Evolutionary conservation across 2,888 invertebrate species (phyloP).

Genomic region (Mythimna impura): DNA sequence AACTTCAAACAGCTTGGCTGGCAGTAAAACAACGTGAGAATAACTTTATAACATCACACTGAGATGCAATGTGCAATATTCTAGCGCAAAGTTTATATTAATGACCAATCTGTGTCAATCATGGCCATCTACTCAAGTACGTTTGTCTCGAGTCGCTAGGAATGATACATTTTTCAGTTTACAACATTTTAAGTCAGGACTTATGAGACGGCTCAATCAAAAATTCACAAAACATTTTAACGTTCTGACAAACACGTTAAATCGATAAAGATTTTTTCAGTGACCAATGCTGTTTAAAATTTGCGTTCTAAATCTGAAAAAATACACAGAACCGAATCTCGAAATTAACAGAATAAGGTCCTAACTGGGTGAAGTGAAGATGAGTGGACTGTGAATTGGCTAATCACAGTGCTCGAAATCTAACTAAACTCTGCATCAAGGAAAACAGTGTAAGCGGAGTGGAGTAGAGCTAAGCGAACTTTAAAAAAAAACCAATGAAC

Average conservation of each 20-base stretch:
- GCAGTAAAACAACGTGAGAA: neutral
- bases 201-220: neutral
- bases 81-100: conserved; percentile 9
- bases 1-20: conserved; percentile 10
- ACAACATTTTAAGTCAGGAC: neutral
- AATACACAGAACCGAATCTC: neutral
- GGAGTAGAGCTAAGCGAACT: too few species aligned
- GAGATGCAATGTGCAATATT: conserved; percentile 16
- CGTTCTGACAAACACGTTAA: neutral
- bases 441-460: too few species aligned
- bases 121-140: conserved; percentile 16
- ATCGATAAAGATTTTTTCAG: neutral
- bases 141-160: neutral
- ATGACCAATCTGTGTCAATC: conserved; percentile 18
- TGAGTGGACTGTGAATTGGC: too few species aligned
- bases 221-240: neutral
- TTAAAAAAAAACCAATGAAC: too few species aligned
- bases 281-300: neutral
- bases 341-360: neutral
- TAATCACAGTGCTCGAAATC: too few species aligned
- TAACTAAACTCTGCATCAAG: too few species aligned
- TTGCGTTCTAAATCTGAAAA: neutral
- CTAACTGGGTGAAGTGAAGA: too few species aligned
- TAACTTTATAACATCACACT: neutral
- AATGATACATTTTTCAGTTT: neutral